Base-by-base conservation (phyloP, 2,797 vertebrate genomes). In the Euthynnus affinis region DNA sequence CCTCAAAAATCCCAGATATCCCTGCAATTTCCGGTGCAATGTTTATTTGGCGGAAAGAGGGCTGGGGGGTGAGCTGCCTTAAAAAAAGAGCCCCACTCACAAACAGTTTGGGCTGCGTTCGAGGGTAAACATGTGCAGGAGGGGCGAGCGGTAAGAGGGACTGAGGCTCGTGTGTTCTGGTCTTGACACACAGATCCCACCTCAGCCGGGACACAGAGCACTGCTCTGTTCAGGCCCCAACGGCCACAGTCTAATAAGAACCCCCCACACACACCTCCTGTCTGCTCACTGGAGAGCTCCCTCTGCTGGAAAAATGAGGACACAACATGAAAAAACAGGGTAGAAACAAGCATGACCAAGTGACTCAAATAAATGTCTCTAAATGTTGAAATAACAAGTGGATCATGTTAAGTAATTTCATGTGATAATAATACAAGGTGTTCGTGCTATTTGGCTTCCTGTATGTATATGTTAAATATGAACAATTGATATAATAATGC, bases 1-100 rank as follows among this genome's bases (percentile, higher is more conserved):
- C 92, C 92, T 85, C 91, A 95, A 95, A 96, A 93, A 95, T 96
- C 94, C 94, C 93, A 95, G 93, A 92, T 93, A 95, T 96, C 93
- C 92, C 74, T 88, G 94, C 93, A 95, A 96, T 96, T 96, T 96
- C 95, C 94, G 94, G 92, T 86, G 91, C 92, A 90, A 92, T 94
- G 93, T 95, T 95, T 94, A 93, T 95, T 94, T 94, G 93, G 93
- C 67, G 75, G 90, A 88, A 84, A 83, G 85, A 74, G 83, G 83
- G 71, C 67, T 60, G 74, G 82, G 59, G 79, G 87, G 46, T 55
- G 32, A 74, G 74, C 64, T 48, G 77, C 63, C 70, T 63, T 87
- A 81, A 88, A 92, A 92, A 93, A 92, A 88, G 89, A 91, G 78
- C 79, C 88, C 88, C 87, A 89, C 90, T 93, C 89, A 93, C 91